These are phyloP conservation scores for Papilio polytes DNA, from an alignment of 1,140 invertebrate genomes.

Conservation along the genomic window DNA sequence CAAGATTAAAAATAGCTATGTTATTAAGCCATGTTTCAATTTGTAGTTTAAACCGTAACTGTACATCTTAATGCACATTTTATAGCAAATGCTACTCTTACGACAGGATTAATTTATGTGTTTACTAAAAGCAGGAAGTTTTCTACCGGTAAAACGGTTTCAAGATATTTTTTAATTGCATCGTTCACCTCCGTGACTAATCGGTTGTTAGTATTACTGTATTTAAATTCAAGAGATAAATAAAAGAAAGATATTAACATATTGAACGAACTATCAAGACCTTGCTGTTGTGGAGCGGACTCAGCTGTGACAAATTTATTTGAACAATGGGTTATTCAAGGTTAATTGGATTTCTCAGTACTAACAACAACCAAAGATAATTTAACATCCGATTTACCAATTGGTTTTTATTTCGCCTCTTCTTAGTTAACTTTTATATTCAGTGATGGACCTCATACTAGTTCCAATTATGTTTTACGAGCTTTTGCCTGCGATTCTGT, in stretches of 20 bases:
- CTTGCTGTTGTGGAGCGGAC: neutral
- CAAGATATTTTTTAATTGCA: conserved; percentile 22
- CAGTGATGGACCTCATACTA: neutral
- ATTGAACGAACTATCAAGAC: neutral
- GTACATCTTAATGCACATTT: conserved; percentile 10
- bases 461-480: neutral
- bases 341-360: conserved; percentile 6
- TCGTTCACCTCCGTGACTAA: neutral
- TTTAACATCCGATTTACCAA: neutral
- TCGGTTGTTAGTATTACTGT: neutral
- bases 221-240: neutral
- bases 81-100: neutral
- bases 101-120: neutral
- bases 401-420: neutral
- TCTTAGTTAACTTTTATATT: neutral
- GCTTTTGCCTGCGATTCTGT: too few relatives aligned
- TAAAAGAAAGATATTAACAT: neutral
- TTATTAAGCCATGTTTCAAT: neutral
- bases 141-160: conserved; percentile 16
- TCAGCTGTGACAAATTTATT: neutral
- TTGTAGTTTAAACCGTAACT: neutral
- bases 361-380: neutral
- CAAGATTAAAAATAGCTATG: neutral
- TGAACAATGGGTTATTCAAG: conserved; percentile 19
- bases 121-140: conserved; percentile 26